phyloP scores from a whole-genome alignment of 2,888 invertebrate genomes.

The Dastarcus helophoroides region DNA sequence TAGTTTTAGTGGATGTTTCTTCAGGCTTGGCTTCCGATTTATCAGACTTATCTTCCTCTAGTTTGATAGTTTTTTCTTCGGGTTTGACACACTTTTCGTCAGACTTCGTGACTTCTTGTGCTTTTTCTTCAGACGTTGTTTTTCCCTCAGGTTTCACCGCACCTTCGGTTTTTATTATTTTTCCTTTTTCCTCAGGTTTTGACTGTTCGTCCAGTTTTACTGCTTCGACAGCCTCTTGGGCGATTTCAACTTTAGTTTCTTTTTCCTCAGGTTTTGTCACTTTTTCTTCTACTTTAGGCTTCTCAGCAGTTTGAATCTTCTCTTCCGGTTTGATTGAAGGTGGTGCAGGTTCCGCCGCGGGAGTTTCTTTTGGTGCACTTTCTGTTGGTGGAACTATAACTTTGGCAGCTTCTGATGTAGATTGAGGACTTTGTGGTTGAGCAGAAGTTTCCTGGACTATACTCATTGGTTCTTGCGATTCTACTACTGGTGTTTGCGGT shows the following conservation, averaged over 20 bases:
- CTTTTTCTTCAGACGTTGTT: neutral
- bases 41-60: no score
- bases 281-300: constrained; percentile 1
- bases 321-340: neutral
- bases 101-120: neutral
- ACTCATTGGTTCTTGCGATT: neutral
- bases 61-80: no score
- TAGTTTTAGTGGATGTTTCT: no score
- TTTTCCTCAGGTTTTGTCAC: constrained; percentile 1
- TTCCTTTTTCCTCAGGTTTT: no score
- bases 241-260: no score
- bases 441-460: neutral
- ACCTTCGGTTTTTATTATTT: no score
- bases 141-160: neutral
- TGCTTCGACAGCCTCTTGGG: no score
- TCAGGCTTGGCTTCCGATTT: no score
- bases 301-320: neutral
- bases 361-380: no score
- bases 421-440: neutral
- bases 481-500: neutral
- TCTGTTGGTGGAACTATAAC: neutral
- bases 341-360: neutral
- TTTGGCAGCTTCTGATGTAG: neutral
- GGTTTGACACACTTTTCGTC: neutral
- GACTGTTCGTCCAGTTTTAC: no score